Base-by-base conservation (phyloP, 2,113 vertebrate genomes). In the Rhinolophus sinicus region DNA sequence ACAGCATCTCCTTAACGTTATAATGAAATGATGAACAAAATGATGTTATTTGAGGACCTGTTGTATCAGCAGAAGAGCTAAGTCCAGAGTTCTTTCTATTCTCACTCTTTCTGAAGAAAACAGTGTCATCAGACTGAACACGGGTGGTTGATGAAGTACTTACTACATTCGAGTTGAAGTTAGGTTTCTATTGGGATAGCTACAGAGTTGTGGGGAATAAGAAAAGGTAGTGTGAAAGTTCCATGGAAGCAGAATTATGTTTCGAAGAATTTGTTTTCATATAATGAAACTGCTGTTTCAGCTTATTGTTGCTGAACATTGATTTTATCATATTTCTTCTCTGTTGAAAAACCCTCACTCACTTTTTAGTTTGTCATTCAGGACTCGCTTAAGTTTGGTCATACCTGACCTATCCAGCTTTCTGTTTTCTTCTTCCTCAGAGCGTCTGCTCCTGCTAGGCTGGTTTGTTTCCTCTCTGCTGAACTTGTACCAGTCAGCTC, bases 201-300 rank as follows among this genome's bases (percentile, higher is more conserved):
- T 60, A 3, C 4, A 10, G 24, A 30, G 26, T 90, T 44, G 16
- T 90, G 13, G 35, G 4, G 83, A 87, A 58, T 50, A 67, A 73
- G 40, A 64, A 15, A 76, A 83, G 62, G n/a, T 69, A 69, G 47
- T 69, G 38, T 64, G 28, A 77, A 67, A 30, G 8, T 81, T 69
- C 21, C 28, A 28, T 54, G 44, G 35, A 90, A 76, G 28, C 24
- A 84, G 58, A 91, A 76, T 70, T 85, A 12, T 64, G 33, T 67
- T 94, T 93, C 86, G 76, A 82, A 69, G 73, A 93, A 70, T 28
- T 77, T 75, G 11, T 89, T 92, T 95, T 67, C 40, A 24, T 47
- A 40, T 86, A 89, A 73, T 90, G 80, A 60, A 82, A 82, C 19
- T 73, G 24, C 58, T 72, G 5, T 91, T 94, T 56, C 21, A 90